These are phyloP conservation scores for Lagenorhynchus albirostris DNA, from an alignment of 2,113 vertebrate genomes.

Conservation along the genomic window DNA sequence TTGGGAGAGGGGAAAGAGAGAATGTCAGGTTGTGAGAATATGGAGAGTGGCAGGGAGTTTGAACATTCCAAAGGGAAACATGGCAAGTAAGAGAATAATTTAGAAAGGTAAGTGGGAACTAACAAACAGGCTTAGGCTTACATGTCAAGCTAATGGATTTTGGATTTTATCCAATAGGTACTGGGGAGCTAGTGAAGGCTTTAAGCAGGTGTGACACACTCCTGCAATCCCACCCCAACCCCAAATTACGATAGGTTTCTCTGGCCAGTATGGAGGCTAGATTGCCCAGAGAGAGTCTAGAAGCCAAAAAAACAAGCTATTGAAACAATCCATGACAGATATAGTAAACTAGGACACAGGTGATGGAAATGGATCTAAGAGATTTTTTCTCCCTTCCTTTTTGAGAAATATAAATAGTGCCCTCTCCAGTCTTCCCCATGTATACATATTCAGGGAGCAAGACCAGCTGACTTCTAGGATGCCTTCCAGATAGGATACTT, in stretches of 20 bases:
- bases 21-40: neutral
- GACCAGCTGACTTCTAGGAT: conserved; percentile 1
- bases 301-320: neutral
- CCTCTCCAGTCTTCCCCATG: neutral
- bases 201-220: neutral
- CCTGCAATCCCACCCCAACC: neutral
- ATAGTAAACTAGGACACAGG: conserved; percentile 28
- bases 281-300: neutral
- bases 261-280: neutral
- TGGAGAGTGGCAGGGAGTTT: neutral
- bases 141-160: neutral
- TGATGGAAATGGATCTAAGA: neutral
- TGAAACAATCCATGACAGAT: neutral
- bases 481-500: neutral
- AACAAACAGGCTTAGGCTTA: conserved; percentile 27
- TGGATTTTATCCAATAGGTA: neutral
- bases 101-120: neutral
- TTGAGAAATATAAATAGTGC: conserved; percentile 14
- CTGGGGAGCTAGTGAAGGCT: neutral
- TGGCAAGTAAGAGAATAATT: conserved; percentile 10
- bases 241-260: neutral
- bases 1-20: neutral
- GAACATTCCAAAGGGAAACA: neutral
- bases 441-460: neutral
- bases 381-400: neutral